phyloP scores from a whole-genome alignment of 2,113 vertebrate species.

The Carettochelys insculpta region DNA sequence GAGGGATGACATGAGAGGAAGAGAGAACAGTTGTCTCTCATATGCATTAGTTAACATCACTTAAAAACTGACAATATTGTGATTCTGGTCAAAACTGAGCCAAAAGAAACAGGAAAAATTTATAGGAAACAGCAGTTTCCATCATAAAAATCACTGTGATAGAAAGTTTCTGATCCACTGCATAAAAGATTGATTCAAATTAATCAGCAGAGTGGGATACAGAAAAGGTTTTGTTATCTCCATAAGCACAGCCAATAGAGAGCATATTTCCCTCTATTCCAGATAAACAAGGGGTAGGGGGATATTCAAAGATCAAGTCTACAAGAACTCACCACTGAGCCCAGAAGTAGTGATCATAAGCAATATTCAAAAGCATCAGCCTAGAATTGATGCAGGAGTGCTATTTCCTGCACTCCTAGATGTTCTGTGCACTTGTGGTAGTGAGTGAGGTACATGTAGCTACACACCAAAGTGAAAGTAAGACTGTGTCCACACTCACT shows the following conservation, averaged over 20 bases:
- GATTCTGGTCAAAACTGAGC: not conserved
- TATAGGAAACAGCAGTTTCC: not conserved
- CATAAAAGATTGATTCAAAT: not conserved
- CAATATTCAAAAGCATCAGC: not conserved
- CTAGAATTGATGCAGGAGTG: not conserved
- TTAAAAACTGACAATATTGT: not conserved
- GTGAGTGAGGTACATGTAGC: not conserved
- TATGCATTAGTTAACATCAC: not conserved
- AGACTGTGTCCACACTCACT: not conserved
- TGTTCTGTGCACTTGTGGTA: not conserved
- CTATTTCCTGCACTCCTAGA: not conserved
- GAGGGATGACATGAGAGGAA: not conserved
- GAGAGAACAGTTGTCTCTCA: fast-evolving
- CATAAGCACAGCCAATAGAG: not conserved
- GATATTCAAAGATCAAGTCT: not conserved
- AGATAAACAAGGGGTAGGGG: not conserved
- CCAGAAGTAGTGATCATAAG: not conserved
- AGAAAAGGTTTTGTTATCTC: not conserved
- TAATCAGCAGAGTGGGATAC: not conserved
- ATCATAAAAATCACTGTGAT: not conserved
- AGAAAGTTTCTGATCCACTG: not conserved
- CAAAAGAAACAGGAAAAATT: not conserved
- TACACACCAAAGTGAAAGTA: not conserved
- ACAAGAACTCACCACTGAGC: not conserved
- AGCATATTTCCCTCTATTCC: not conserved